Base-by-base conservation (phyloP, 23 tunicate genomes). In the Ciona savignyi region DNA sequence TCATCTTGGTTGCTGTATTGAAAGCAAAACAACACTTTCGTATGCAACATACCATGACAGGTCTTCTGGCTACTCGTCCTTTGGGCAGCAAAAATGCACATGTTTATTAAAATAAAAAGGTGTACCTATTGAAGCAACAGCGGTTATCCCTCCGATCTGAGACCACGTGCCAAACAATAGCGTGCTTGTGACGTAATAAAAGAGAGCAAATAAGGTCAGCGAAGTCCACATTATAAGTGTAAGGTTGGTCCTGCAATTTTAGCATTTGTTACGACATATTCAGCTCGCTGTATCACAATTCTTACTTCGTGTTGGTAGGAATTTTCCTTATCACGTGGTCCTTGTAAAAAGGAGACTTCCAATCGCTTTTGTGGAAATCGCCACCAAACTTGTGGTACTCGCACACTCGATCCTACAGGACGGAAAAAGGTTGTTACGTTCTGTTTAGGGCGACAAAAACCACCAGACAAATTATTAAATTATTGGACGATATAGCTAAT, bases 371-470 rank as follows among this genome's bases (percentile, higher is more conserved):
- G 56, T 42, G 56, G 56, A 42, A 42, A 6, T 42, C 56, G 11
- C 56, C 56, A 6, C 56, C 56, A 42, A 42, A 42, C 15, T 42
- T 42, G 56, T 42, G 56, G 56, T 42, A 42, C 56, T 42, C 56
- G 56, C 56, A 42, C 56, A 42, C 56, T 42, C 56, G 56, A 42
- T 42, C 56, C 56, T 42, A n/a, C n/a, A n/a, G n/a, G n/a, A n/a
- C n/a, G n/a, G n/a, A n/a, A n/a, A n/a, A n/a, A n/a, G n/a, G n/a
- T n/a, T n/a, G n/a, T n/a, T n/a, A n/a, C n/a, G n/a, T n/a, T n/a
- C n/a, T n/a, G n/a, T n/a, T n/a, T n/a, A n/a, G n/a, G n/a, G n/a
- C n/a, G n/a, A n/a, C n/a, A n/a, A n/a, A n/a, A n/a, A n/a, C n/a
- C n/a, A n/a, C n/a, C n/a, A 31, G n/a, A n/a, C n/a, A n/a, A n/a